Percentiles rank a stretch among this genome's conserved stretches.
phyloP scores from a whole-genome alignment of 1,140 invertebrate genomes.

The Zelostemma sp. region DNA sequence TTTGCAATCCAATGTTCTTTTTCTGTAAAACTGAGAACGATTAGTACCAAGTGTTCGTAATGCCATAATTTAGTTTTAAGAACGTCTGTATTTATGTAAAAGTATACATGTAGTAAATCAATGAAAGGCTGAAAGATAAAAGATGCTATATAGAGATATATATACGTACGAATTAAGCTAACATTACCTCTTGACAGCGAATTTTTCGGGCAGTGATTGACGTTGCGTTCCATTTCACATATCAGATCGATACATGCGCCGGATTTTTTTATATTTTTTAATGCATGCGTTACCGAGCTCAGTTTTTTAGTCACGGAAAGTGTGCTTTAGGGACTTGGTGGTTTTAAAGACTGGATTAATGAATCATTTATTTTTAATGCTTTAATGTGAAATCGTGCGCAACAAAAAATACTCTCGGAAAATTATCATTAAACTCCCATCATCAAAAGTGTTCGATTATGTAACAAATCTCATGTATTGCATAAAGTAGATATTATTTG shows the following conservation, averaged over 20 bases:
- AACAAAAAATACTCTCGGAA: neutral
- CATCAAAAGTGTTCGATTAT: constrained; percentile 47
- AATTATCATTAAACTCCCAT: constrained; percentile 34
- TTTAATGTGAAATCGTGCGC: too few species aligned
- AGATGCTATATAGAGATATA: constrained; percentile 30
- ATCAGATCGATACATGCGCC: too few species aligned
- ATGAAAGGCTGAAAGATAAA: constrained; percentile 39
- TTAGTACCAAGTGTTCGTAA: constrained; percentile 17
- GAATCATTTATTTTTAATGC: too few species aligned
- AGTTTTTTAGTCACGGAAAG: too few species aligned
- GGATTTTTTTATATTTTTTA: constrained; percentile 1
- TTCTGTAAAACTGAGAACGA: too few species aligned
- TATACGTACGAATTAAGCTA: constrained; percentile 26
- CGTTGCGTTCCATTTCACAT: constrained; percentile 7
- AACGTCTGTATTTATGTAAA: constrained; percentile 37
- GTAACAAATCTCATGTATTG: constrained; percentile 43
- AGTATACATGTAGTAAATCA: too few species aligned
- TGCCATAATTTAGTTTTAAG: constrained; percentile 29
- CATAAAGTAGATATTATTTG: constrained; percentile 44
- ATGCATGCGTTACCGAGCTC: too few species aligned
- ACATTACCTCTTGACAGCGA: constrained; percentile 32
- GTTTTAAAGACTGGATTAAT: too few species aligned
- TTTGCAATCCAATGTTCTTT: too few species aligned
- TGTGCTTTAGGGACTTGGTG: too few species aligned
- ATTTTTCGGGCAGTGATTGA: constrained; percentile 18